Evolutionary conservation across 2,888 invertebrate genomes (phyloP).

Genomic region (Marasmarcha lunaedactyla): DNA sequence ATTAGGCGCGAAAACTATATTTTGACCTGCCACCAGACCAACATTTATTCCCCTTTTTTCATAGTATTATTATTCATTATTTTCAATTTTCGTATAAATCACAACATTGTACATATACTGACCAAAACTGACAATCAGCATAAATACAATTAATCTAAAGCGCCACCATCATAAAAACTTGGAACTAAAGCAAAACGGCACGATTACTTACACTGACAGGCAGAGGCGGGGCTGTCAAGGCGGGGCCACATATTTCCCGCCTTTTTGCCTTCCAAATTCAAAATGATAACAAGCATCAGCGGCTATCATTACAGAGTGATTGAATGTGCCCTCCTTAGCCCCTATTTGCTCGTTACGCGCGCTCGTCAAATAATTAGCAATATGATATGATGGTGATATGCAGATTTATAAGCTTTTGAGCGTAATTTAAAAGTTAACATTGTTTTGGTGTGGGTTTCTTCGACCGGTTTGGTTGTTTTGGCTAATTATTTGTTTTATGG

Average conservation of each 20-base stretch:
- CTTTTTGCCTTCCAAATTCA: neutral
- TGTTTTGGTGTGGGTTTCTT: too few relatives aligned
- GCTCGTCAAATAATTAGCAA: neutral
- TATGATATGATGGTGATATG: neutral
- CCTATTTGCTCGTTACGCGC: constrained; percentile 1
- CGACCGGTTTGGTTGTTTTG: too few relatives aligned
- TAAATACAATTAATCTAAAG: neutral
- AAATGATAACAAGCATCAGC: neutral
- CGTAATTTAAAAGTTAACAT: too few relatives aligned
- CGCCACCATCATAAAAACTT: constrained; percentile 1
- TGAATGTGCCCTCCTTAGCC: neutral
- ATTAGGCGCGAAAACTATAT: too few relatives aligned
- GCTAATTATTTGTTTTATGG: too few relatives aligned
- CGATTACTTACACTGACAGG: neutral
- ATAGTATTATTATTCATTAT: too few relatives aligned
- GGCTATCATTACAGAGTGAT: neutral
- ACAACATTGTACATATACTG: too few relatives aligned
- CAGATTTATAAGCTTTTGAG: too few relatives aligned
- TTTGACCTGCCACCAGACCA: too few relatives aligned
- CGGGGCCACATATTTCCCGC: neutral
- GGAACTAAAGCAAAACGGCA: neutral
- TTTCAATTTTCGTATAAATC: too few relatives aligned
- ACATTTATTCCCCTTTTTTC: too few relatives aligned
- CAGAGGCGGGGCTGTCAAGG: neutral
- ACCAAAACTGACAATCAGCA: too few relatives aligned